Evolutionary conservation across 2,797 vertebrate genomes (phyloP), one percentile per base, ranked within the genome.

Genomic region (Sitta carolinensis): DNA sequence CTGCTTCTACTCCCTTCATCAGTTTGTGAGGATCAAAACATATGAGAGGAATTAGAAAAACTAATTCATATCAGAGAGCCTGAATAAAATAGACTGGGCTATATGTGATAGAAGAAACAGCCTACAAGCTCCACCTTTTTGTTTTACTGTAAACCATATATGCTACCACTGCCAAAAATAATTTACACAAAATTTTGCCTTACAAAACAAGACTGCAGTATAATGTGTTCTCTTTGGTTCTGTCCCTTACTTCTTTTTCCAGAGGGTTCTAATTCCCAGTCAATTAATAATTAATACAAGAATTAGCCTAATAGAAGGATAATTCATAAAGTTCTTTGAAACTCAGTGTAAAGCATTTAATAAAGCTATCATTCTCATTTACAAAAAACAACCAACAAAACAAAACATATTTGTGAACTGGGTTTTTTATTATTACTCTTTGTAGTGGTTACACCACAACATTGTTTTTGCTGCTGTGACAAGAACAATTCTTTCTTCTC

Each of bases 261-360:
- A 87, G 38, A 88, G 5, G 4, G 6, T 66, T 90, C 57, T 84
- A 66, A 83, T 79, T 90, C 36, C 58, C 43, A 93, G 23, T 2
- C 20, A 94, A 86, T 86, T 93, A 86, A 79, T 78, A 52, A 30
- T 84, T 55, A 90, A 93, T 88, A 76, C 34, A 87, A 84, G 32
- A 94, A 79, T 96, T 93, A 91, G 70, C 12, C 22, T 70, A 88
- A 87, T 72, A 80, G 38, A 27, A 81, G 20, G 21, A 55, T 83
- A 72, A 91, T 77, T 80, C 80, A 7, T 64, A 58, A 89, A 89
- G 64, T 68, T 50, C 64, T 95, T 92, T 93, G 61, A 91, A 95
- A 97, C 50, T 73, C 43, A 66, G 17, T 64, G 23, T 59, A 82
- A 85, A 80, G 19, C 13, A 72, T 73, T 86, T 66, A 85, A 87